Evolutionary conservation across 2,888 invertebrate species (phyloP).

Genomic region (Xanthia togata): DNA sequence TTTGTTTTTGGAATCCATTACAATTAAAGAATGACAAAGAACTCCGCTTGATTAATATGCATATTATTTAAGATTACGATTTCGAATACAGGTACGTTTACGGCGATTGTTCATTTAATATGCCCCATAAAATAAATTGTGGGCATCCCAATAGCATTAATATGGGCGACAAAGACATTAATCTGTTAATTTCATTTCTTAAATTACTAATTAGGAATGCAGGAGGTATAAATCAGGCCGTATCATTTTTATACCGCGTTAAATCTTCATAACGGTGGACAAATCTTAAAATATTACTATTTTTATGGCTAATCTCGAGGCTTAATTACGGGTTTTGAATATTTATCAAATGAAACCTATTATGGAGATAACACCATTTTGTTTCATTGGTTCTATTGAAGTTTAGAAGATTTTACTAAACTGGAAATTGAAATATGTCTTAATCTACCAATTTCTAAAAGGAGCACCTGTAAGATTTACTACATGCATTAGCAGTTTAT

Average conservation of each 20-base stretch:
- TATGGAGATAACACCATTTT: conserved; percentile 44
- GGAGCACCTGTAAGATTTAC: not conserved
- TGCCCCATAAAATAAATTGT: conserved; percentile 57
- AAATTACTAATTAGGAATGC: conserved; percentile 66
- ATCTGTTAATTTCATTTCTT: conserved; percentile 57
- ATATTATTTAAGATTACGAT: conserved; percentile 54
- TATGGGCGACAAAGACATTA: conserved; percentile 58
- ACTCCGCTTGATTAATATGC: conserved; percentile 59
- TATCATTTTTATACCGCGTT: conserved; percentile 60
- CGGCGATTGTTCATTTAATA: conserved; percentile 50
- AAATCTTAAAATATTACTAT: conserved; percentile 64
- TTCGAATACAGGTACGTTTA: conserved; percentile 37
- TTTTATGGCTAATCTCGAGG: conserved; percentile 57
- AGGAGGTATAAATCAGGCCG: conserved; percentile 58
- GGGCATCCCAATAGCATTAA: conserved; percentile 47
- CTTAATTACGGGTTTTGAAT: conserved; percentile 59
- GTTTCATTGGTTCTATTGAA: not conserved
- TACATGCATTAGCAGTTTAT: not conserved
- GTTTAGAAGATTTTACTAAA: conserved; percentile 11
- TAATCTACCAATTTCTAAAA: conserved; percentile 2
- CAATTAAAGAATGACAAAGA: conserved; percentile 47
- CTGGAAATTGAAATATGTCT: conserved; percentile 24
- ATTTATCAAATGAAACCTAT: conserved; percentile 61
- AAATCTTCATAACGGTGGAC: conserved; percentile 63
- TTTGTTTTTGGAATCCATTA: conserved; percentile 39